A percentile compares a stretch with the other conserved stretches of the same genome.
Evolutionary conservation across 2,888 invertebrate genomes (phyloP).

Genomic region (Rhamphomyia laevipes): DNA sequence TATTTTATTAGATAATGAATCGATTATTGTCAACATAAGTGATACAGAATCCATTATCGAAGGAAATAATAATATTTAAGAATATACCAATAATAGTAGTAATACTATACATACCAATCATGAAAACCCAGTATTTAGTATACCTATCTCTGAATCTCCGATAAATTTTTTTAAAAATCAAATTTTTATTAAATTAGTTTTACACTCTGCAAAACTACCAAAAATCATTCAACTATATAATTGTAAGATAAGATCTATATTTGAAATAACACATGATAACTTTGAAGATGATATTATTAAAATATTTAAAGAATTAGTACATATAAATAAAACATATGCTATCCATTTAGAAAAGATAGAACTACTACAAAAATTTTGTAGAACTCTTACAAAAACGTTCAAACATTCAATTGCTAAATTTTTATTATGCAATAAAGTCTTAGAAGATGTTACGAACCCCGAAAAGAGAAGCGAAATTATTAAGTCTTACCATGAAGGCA

Average conservation of each 20-base stretch:
- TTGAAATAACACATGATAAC: neutral
- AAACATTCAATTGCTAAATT: neutral
- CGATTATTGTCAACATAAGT: too few species aligned
- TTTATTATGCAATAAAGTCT: neutral
- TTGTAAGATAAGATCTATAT: neutral
- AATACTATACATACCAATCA: too few species aligned
- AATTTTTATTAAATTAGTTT: too few species aligned
- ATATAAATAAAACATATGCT: neutral
- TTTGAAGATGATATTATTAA: neutral
- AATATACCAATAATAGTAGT: too few species aligned
- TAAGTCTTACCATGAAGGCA: neutral
- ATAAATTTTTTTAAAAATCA: too few species aligned
- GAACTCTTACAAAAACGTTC: neutral
- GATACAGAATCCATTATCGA: too few species aligned
- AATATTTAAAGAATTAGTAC: neutral
- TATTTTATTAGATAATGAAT: too few species aligned
- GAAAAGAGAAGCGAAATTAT: neutral
- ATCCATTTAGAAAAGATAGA: neutral
- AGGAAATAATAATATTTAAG: too few species aligned
- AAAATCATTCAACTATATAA: too few species aligned
- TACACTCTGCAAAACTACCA: too few species aligned
- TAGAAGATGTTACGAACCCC: neutral
- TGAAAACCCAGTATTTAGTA: too few species aligned
- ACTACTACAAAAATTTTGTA: neutral
- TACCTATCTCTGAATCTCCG: too few species aligned